phyloP scores from a whole-genome alignment of 64 coral and sea anemone genomes.

The Platygyra sinensis region DNA sequence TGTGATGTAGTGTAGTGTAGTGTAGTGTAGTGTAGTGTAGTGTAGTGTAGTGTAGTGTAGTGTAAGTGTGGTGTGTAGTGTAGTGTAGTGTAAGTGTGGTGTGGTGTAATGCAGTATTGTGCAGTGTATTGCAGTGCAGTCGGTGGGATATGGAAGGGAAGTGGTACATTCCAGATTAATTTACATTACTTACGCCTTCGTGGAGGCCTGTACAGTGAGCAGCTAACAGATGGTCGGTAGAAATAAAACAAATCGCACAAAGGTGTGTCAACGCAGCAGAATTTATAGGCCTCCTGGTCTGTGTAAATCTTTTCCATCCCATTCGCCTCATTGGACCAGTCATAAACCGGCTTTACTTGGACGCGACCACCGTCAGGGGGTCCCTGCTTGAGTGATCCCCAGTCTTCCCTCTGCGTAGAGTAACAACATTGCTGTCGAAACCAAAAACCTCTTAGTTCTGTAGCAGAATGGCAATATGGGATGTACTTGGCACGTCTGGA shows the following conservation, averaged over 20 bases:
- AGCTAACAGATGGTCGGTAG: constrained; percentile 21
- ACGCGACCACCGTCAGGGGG: not conserved
- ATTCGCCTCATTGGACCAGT: too few species aligned
- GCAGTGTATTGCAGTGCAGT: not conserved
- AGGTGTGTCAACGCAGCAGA: constrained; percentile 32
- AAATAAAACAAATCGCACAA: constrained; percentile 15
- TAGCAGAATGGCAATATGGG: too few species aligned
- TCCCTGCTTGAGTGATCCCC: not conserved
- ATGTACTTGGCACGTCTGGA: not conserved
- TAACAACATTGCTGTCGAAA: constrained; percentile 42
- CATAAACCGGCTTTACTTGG: too few species aligned
- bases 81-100: too few species aligned
- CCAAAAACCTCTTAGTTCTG: too few species aligned
- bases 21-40: too few species aligned
- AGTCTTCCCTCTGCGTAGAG: not conserved
- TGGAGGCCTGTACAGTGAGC: constrained; percentile 18
- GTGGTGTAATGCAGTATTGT: too few species aligned
- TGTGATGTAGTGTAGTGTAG: too few species aligned
- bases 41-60: too few species aligned
- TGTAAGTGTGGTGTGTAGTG: too few species aligned
- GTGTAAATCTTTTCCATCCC: not conserved
- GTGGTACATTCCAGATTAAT: not conserved
- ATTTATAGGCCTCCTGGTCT: constrained; percentile 6
- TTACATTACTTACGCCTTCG: constrained; percentile 23
- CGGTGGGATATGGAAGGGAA: not conserved